These are phyloP conservation scores for Characodon lateralis DNA, from an alignment of 2,797 vertebrate genomes.

Conservation along the genomic window DNA sequence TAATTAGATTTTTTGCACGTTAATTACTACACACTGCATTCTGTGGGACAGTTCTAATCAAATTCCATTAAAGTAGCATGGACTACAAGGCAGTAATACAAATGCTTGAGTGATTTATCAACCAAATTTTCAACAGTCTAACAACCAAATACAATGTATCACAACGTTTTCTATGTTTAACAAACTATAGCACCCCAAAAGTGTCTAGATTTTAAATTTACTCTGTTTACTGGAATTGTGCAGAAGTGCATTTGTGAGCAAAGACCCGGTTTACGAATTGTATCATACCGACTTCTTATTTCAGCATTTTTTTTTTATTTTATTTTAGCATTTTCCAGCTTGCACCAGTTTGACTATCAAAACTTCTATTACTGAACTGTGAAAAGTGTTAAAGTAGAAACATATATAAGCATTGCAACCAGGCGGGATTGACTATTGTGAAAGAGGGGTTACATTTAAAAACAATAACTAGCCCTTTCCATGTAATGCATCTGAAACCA, in stretches of 20 bases:
- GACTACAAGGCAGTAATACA: conserved; percentile 21
- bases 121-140: conserved; percentile 18
- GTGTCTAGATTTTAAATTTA: not conserved
- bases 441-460: not conserved
- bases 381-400: not conserved
- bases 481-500: not conserved
- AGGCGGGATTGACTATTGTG: not conserved
- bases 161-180: not conserved
- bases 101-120: conserved; percentile 26
- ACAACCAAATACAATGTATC: conserved; percentile 1
- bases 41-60: conserved; percentile 31
- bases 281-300: not conserved
- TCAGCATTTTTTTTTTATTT: not conserved
- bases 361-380: not conserved
- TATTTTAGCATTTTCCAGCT: not conserved
- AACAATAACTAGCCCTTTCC: not conserved
- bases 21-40: conserved; percentile 44
- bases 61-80: conserved; percentile 42
- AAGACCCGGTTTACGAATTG: not conserved
- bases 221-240: not conserved
- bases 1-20: conserved; percentile 47
- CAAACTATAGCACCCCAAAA: not conserved
- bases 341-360: not conserved
- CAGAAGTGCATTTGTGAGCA: not conserved
- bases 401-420: not conserved